Base-by-base conservation (phyloP, 2,797 vertebrate genomes). In the Coilia nasus region DNA sequence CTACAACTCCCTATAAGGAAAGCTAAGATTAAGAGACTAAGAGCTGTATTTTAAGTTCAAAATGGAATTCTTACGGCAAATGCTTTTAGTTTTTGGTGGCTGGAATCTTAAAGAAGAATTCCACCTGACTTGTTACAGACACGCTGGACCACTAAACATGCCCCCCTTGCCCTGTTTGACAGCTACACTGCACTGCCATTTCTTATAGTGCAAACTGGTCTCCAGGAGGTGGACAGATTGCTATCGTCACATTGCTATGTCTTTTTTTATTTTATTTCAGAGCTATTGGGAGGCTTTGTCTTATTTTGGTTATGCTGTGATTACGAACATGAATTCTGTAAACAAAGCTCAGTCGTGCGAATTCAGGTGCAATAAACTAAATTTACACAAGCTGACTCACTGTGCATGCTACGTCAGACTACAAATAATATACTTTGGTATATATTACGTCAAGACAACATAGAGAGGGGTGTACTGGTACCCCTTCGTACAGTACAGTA, bases 1-100 rank as follows among this genome's bases (percentile, higher is more conserved):
- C 86, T 0, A 89, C 89, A 93, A 87, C 92, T 91, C 91, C 88
- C 92, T 90, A 94, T 94, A 93, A 93, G 93, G 92, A 93, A 91
- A 94, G 92, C 90, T 89, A 95, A 93, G 91, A 88, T 89, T 93
- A 92, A 94, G 84, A 87, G 81, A 85, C 35, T 85, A 23, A 83
- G 85, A n/a, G 46, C 21, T n/a, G n/a, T n/a, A 83, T 81, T 81
- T 83, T 81, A 6, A 25, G 84, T 90, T 41, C 35, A 87, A 83
- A 86, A 83, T 89, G 87, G 90, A 90, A 88, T 89, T 89, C 84
- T 90, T 90, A 87, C 54, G 87, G 56, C 84, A 86, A 54, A 88
- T 86, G 28, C 12, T 6, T 15, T 71, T 41, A 41, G 54, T 6
- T 71, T 15, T 71, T 71, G 14, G 11, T 71, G 28, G 28, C 14